These are phyloP conservation scores for Drosophila pallidifrons DNA, from an alignment of 1,140 invertebrate genomes.

Conservation along the genomic window DNA sequence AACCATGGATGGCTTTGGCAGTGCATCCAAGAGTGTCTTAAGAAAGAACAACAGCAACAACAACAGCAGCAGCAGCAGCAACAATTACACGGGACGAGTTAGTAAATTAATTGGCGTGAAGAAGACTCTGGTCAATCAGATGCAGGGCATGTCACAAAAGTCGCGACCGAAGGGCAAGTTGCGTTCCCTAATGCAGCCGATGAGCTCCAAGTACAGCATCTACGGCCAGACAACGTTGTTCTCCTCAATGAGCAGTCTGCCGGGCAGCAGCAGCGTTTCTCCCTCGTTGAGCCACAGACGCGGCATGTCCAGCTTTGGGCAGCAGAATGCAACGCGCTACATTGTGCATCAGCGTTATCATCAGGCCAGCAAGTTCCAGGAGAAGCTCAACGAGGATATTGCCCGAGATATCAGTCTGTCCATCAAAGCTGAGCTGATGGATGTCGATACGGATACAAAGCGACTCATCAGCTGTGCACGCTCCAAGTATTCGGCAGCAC, in stretches of 20 bases:
- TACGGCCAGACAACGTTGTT: conserved; percentile 48
- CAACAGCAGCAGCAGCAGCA: background rate
- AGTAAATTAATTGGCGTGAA: conserved; percentile 59
- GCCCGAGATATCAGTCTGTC: conserved; percentile 57
- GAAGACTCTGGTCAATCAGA: conserved; percentile 58
- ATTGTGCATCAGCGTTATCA: conserved; percentile 40
- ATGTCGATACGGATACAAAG: conserved; percentile 36
- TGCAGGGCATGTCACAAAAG: conserved; percentile 49
- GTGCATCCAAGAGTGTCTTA: too few species aligned
- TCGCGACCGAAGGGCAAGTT: background rate
- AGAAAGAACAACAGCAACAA: background rate
- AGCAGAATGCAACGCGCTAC: background rate
- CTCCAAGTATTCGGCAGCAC: background rate
- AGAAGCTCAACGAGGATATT: conserved; percentile 2
- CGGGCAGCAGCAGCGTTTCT: conserved; percentile 3
- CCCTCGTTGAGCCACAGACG: background rate
- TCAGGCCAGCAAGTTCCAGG: background rate
- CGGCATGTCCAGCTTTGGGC: background rate
- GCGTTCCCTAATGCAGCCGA: background rate
- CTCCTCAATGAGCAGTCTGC: conserved; percentile 39
- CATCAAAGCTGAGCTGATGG: conserved; percentile 63
- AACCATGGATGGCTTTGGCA: background rate
- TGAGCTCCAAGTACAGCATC: conserved; percentile 36
- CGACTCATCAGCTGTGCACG: conserved; percentile 36
- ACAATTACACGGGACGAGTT: background rate